These are phyloP conservation scores for Ophion costatus DNA, from an alignment of 2,888 invertebrate species.

Conservation along the genomic window DNA sequence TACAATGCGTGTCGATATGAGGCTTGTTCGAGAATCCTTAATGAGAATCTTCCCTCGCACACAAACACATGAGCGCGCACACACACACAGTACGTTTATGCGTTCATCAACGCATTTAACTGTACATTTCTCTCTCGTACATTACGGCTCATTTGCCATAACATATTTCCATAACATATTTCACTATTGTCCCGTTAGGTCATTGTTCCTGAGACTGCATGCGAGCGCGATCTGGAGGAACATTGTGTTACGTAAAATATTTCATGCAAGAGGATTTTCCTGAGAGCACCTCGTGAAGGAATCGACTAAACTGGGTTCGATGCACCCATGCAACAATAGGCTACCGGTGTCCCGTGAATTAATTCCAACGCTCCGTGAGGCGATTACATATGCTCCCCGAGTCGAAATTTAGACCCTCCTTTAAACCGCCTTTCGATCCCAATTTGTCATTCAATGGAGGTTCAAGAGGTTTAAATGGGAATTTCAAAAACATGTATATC, in stretches of 20 bases:
- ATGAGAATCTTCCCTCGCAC: conserved; percentile 66
- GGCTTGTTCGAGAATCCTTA: conserved; percentile 60
- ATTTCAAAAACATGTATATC: too few species aligned
- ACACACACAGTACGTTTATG: conserved; percentile 34
- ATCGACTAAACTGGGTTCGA: conserved; percentile 26
- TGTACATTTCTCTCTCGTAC: neutral
- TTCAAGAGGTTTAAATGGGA: too few species aligned
- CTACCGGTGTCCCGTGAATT: conserved; percentile 47
- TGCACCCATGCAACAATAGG: neutral
- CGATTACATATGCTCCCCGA: conserved; percentile 53
- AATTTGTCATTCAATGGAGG: too few species aligned
- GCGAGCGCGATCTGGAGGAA: neutral
- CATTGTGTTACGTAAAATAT: conserved; percentile 6
- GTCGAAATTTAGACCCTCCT: too few species aligned
- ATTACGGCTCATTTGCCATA: conserved; percentile 23
- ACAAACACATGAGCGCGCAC: conserved; percentile 57
- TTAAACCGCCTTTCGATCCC: too few species aligned
- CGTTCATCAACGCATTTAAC: neutral
- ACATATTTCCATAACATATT: conserved; percentile 11
- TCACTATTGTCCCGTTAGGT: neutral
- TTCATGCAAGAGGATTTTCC: neutral
- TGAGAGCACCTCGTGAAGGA: conserved; percentile 18
- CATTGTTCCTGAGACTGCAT: neutral
- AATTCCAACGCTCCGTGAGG: conserved; percentile 44
- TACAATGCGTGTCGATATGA: conserved; percentile 62